These are phyloP conservation scores for Elysia crispata DNA, from an alignment of 2,888 invertebrate species.

Conservation along the genomic window DNA sequence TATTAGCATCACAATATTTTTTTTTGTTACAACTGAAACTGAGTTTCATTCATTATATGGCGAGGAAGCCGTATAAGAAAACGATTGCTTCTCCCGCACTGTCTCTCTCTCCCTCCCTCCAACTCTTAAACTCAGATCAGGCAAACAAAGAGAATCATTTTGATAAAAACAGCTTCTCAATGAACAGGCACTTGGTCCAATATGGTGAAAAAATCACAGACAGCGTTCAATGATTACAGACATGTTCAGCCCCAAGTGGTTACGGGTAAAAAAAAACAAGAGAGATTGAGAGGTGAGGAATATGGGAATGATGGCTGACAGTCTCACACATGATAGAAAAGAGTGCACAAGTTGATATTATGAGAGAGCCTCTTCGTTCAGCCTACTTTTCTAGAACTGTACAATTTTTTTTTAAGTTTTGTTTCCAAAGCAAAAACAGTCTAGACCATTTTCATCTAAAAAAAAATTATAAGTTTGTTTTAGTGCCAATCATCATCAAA, in stretches of 20 bases:
- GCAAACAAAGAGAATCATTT: background rate
- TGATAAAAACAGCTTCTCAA: background rate
- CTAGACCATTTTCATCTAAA: too few species aligned
- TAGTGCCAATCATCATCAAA: too few species aligned
- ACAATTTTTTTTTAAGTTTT: too few species aligned
- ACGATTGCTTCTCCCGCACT: background rate
- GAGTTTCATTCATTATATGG: too few species aligned
- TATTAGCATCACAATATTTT: background rate
- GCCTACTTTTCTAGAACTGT: too few species aligned
- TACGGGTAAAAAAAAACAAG: background rate
- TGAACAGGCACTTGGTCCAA: slow-evolving; percentile 56
- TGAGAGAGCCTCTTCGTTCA: too few species aligned
- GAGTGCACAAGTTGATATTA: background rate
- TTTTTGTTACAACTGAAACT: background rate
- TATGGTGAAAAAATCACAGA: slow-evolving; percentile 41
- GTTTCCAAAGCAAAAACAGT: too few species aligned
- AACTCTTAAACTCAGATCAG: background rate
- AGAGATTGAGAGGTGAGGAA: background rate
- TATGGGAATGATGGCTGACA: slow-evolving; percentile 2
- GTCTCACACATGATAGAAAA: background rate
- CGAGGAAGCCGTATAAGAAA: too few species aligned
- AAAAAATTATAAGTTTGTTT: too few species aligned
- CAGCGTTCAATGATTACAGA: background rate
- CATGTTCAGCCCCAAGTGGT: background rate
- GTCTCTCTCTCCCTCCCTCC: background rate